A percentile compares a stretch with the other conserved stretches of the same genome.
Evolutionary conservation across 1,140 invertebrate species (phyloP).

Genomic region (Heliconius melpomene): DNA sequence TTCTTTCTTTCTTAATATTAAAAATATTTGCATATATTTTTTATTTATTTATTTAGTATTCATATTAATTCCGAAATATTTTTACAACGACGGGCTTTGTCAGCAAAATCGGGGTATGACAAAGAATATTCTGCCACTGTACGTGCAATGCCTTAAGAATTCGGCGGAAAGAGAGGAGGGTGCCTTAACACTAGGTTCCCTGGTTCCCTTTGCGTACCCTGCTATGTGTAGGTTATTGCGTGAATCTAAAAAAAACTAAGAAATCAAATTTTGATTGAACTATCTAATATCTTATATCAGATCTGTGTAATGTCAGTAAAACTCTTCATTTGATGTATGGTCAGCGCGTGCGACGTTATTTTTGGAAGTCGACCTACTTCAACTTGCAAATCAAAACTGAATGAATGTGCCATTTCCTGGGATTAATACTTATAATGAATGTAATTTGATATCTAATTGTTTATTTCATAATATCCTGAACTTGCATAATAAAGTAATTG

Average conservation of each 20-base stretch:
- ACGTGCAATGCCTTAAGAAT: not conserved
- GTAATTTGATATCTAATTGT: conserved; percentile 15
- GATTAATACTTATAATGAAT: conserved; percentile 9
- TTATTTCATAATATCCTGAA: not conserved
- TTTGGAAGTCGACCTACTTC: conserved; percentile 35
- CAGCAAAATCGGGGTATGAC: too few relatives aligned
- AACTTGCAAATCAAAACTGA: conserved; percentile 28
- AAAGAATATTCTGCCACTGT: too few relatives aligned
- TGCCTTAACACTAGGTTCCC: too few relatives aligned
- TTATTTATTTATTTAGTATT: too few relatives aligned
- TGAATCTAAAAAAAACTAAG: not conserved
- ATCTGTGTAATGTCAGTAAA: conserved; percentile 11
- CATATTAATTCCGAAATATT: too few relatives aligned
- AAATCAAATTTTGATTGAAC: not conserved
- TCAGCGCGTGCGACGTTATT: conserved; percentile 39
- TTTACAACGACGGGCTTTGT: too few relatives aligned
- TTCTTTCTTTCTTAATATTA: not conserved
- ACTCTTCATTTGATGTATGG: conserved; percentile 33
- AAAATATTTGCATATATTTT: too few relatives aligned
- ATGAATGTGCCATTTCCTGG: conserved; percentile 28
- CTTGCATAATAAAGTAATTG: not conserved
- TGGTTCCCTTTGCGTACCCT: too few relatives aligned
- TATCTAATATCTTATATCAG: not conserved
- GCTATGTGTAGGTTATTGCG: too few relatives aligned
- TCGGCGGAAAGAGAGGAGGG: not conserved